Evolutionary conservation across 2,888 invertebrate species (phyloP), one percentile per base, ranked within the genome.

Genomic region (Cephus runcator): DNA sequence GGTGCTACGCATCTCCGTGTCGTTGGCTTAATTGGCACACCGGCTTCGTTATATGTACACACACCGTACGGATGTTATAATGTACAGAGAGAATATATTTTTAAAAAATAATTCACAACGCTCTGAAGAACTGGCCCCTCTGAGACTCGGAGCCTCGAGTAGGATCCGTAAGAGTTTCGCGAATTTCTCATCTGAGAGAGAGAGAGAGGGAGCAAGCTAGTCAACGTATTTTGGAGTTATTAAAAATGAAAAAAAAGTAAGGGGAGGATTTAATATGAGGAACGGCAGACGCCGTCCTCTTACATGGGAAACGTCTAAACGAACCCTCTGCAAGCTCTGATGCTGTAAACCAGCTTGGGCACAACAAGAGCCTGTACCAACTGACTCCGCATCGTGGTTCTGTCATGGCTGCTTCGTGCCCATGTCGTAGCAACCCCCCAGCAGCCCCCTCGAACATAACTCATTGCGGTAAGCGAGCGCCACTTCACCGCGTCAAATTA

Each of bases 391-490:
- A 56, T 56, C 6, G 56, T 56, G 23, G 56, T 56, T 56, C 9
- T 23, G 56, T 56, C 23, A 56, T 56, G 56, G 56, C 56, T 56
- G 56, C 56, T 56, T 56, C 56, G 56, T 56, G 56, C 56, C 71
- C 84, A 84, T 83, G 84, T 85, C 85, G 83, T 81, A 86, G 85
- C 85, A 87, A 86, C 83, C 85, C 85, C 85, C 56, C 23, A 56
- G 56, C 56, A 23, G 9, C 23, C 15, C 87, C 84, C 84, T 82
- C 84, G 85, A 87, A 86, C 86, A 87, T 88, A 88, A 88, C 85
- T 88, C 87, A 88, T 88, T 85, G 87, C 86, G 82, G 85, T 87
- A 88, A 88, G 87, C 88, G 86, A 86, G 85, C 84, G 84, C 83
- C 86, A 85, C 86, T 85, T 85, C 83, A 82, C 85, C 87, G 85